Evolutionary conservation across 2,113 vertebrate genomes (phyloP), one percentile per base, ranked within the genome.

Genomic region (Antennarius striatus): DNA sequence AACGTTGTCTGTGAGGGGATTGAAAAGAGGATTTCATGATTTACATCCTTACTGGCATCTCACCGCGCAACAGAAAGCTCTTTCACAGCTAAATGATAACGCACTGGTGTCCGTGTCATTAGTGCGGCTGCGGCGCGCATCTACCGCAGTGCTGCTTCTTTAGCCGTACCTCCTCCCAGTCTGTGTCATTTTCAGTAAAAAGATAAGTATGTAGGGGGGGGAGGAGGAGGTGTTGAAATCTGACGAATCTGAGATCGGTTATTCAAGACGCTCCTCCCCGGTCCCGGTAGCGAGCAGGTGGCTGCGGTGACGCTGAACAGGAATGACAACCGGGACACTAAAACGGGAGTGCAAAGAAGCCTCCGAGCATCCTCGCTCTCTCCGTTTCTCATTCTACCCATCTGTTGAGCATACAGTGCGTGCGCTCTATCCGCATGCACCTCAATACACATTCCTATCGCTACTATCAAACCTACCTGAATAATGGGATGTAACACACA

Each of bases 391-490:
- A 22, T 36, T 63, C 63, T 55, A 63, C 70, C 88, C 89, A 92
- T 92, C 92, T 93, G 91, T 92, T 92, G 92, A 92, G 84, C 88
- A 52, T 67, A 75, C 72, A 76, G 63, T 66, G 71, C 72, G 59
- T 60, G 74, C 75, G 78, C 79, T 72, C 43, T 30, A 15, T 63
- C 47, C 15, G 10, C 73, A 68, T 54, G 61, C 68, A 77, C 70
- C 64, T 80, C 17, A 45, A 59, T 53, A 54, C 46, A 71, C 74
- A 71, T 56, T 74, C 72, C 62, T 57, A 64, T 10, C 22, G 22
- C 22, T 22, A 22, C 22, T 22, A 68, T 50, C 57, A 54, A 39
- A 66, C 49, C 49, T 30, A 43, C 36, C 57, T 51, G 22, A 73
- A 75, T 71, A 54, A 74, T 55, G 16, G 9, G 36, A 54, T 40